Base-by-base conservation (phyloP, 2,888 invertebrate species). In the Corbicula japonica region DNA sequence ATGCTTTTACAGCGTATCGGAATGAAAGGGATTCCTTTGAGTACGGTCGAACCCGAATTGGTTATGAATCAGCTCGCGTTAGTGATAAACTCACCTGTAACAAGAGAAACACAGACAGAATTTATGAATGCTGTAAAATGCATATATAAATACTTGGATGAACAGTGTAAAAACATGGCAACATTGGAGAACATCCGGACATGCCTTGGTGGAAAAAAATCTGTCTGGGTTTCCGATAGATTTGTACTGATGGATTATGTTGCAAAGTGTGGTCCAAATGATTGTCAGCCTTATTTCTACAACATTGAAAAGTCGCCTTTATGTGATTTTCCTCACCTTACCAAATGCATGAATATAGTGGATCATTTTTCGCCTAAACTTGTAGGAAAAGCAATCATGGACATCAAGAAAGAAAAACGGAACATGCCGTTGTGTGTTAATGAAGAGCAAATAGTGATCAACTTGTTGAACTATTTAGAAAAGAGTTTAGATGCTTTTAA, bases 211-310 rank as follows among this genome's bases (percentile, higher is more conserved):
- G 23, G 32, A 1, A 50, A 54, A 21, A 23, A 32, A 21, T 50
- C 56, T 63, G 52, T 78, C 15, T 63, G 69, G 2, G 69, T 73
- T 18, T 4, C 48, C 34, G 32, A 48, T 6, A 61, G 15, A 38
- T 48, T 60, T 48, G 32, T 60, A 1, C 15, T 12, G 3, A 58
- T 48, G 35, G 48, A 32, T 2, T 3, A 18, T 8, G 35, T 62
- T n/a, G 28, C 62, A 10, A 46, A 30, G 48, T 2, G 32, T 15
- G 21, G 15, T 10, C n/a, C 10, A 10, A 15, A 4, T n/a, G 46
- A n/a, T 21, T 69, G 69, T 41, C 38, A 38, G 3, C 71, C 71
- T 34, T 62, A 54, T 35, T 30, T 71, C 21, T 71, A 54, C 23
- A 10, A 4, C 1, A 23, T 69, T 12, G n/a, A 30, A 21, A 32